Base-by-base conservation (phyloP, 2,797 vertebrate species). In the Okamejei kenojei region DNA sequence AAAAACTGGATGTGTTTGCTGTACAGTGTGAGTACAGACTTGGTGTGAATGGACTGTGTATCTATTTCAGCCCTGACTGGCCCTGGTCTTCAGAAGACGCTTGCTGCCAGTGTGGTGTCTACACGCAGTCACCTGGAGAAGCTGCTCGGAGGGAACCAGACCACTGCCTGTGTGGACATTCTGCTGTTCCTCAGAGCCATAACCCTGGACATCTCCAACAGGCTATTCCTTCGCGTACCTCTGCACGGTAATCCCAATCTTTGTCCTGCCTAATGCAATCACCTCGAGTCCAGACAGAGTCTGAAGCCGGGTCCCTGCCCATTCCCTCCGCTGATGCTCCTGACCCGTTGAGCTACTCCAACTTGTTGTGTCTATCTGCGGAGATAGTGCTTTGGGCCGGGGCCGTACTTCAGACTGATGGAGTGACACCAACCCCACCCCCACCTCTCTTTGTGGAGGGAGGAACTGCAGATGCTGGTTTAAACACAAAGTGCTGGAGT, bases 161-260 rank as follows among this genome's bases (percentile, higher is more conserved):
- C 71, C 0, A 35, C 84, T 10, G 98, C 97, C 91, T 97, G 96
- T 0, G 95, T 98, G 94, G 96, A 99, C 0, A 95, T 95, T 38
- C 95, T 99, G 91, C 98, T 97, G 93, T 96, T 99, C 58, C 97
- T 99, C 95, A 96, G 99, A 93, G 93, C 96, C 93, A 96, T 98
- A 58, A 97, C 98, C 95, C 96, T 99, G 74, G 98, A 99, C 94
- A 96, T 98, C 0, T 98, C 98, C 68, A 99, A 99, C 95, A 95
- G 94, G 93, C 97, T 99, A 9, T 99, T 99, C 94, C 97, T 99
- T 0, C 95, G 97, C 93, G 97, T 99, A 91, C 97, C 98, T 1
- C 94, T 99, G 65, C 97, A 99, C 0, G 99, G 98, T 99, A 97
- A 88, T 19, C 11, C 11, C 71, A 93, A 23, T 3, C 71, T 65